Evolutionary conservation across 2,113 vertebrate genomes (phyloP).

Genomic region (Rhombomys opimus): DNA sequence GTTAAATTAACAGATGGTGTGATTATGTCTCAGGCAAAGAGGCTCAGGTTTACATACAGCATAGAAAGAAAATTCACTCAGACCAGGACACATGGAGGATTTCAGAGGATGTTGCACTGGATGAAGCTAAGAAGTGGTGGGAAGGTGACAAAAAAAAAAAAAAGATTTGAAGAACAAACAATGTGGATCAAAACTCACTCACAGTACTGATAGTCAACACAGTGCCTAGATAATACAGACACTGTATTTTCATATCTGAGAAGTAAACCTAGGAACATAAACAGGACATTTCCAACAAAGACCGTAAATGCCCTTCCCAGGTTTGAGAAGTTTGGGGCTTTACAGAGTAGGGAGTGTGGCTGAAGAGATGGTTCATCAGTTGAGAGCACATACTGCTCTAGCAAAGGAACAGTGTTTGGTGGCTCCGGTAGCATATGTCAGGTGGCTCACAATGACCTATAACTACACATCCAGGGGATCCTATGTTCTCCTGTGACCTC

Average conservation of each 20-base stretch:
- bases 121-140: background rate
- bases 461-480: background rate
- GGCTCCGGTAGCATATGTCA: background rate
- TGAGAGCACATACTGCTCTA: background rate
- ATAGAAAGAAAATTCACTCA: background rate
- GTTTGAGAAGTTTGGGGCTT: fast-evolving
- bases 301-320: background rate
- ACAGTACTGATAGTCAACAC: background rate
- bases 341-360: background rate
- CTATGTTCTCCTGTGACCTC: too few species aligned
- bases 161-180: background rate
- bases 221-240: background rate
- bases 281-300: background rate
- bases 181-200: background rate
- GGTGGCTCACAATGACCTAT: background rate
- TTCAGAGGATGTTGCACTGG: background rate
- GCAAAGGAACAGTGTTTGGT: background rate
- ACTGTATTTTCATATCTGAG: background rate
- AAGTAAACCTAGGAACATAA: background rate
- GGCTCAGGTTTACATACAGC: background rate
- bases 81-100: background rate
- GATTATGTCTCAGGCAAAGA: background rate
- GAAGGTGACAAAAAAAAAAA: too few species aligned
- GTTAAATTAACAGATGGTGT: background rate
- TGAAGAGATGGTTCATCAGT: background rate